Percentiles rank a stretch among this genome's conserved stretches.
Conservation (phyloP, 2,113 vertebrate genomes). For the Pheucticus melanocephalus region DNA sequence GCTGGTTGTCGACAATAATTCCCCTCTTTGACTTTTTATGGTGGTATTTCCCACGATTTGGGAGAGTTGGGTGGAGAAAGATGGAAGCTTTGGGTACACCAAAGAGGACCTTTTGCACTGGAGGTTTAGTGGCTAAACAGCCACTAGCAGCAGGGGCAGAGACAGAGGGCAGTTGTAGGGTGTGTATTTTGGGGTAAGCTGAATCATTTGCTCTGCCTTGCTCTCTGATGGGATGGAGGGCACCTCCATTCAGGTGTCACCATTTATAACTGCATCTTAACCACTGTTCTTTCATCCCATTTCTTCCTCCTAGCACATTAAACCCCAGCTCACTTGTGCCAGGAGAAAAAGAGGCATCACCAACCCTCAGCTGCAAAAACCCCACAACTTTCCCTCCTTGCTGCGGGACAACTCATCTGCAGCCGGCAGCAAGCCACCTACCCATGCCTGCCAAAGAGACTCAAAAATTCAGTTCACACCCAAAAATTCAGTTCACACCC, state of each 20-base stretch:
- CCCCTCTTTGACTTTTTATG: too few species aligned
- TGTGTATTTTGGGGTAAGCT: not conserved
- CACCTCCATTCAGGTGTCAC: not conserved
- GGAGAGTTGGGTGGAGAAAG: too few species aligned
- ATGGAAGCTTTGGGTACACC: too few species aligned
- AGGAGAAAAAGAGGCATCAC: not conserved
- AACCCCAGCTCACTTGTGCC: not conserved
- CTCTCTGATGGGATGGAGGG: rapidly evolving
- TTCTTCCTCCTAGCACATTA: not conserved
- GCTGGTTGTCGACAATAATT: too few species aligned
- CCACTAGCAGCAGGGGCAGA: rapidly evolving
- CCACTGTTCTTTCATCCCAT: not conserved
- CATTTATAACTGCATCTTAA: not conserved
- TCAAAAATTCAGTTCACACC: not conserved
- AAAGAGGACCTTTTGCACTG: not conserved
- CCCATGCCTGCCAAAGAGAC: not conserved
- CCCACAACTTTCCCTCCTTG: rapidly evolving
- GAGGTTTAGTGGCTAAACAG: not conserved
- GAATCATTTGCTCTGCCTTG: not conserved
- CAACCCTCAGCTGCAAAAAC: not conserved
- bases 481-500: too few species aligned
- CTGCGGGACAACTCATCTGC: not conserved
- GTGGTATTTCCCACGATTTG: too few species aligned
- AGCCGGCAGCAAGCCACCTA: not conserved
- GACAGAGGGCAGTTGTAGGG: not conserved